Base-by-base conservation (phyloP, 2,797 vertebrate species). In the Phrynocephalus forsythii region DNA sequence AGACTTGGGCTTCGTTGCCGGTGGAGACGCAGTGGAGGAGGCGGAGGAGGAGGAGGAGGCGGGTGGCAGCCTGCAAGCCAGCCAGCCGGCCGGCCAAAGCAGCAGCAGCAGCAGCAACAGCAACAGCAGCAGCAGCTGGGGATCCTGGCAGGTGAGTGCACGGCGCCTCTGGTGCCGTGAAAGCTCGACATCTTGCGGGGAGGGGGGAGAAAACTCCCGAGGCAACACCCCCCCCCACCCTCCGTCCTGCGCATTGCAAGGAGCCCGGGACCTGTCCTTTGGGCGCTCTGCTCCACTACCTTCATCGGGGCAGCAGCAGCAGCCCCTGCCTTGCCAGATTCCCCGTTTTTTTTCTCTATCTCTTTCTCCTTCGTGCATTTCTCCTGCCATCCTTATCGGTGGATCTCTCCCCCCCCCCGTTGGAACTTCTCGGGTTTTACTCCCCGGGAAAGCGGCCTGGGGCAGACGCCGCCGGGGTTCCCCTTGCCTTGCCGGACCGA, bases 81-180 rank as follows among this genome's bases (percentile, higher is more conserved):
- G 5, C 38, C 38, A 44, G 38, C 38, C 38, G 5, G 38, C 38
- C 33, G 33, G 33, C 33, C 33, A 33, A 33, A 33, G 84, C 28
- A 67, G 28, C 7, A 33, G 66, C 9, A 30, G 44, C 16, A 44
- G 50, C 69, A 38, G 78, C 68, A 33, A 30, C 56, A 33, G 26
- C 30, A 8, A 75, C 28, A 67, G 28, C 7, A 33, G 66, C 9
- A 30, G 44, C 16, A 44, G 69, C 69, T 50, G 38, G 28, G 9
- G 56, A 60, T 16, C 80, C 38, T 9, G 56, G 84, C 88, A 89
- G 88, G 88, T 89, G 84, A 89, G 88, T 79, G 67, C 52, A 16
- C 4, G 48, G 83, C 38, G 1, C 79, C 38, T 77, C 76, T 80
- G 3, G 83, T n/a, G 20, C 52, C 7, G 28, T 76, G 13, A 16